These are phyloP conservation scores for Drosophila repletoides DNA, from an alignment of 1,140 invertebrate species.

Conservation along the genomic window DNA sequence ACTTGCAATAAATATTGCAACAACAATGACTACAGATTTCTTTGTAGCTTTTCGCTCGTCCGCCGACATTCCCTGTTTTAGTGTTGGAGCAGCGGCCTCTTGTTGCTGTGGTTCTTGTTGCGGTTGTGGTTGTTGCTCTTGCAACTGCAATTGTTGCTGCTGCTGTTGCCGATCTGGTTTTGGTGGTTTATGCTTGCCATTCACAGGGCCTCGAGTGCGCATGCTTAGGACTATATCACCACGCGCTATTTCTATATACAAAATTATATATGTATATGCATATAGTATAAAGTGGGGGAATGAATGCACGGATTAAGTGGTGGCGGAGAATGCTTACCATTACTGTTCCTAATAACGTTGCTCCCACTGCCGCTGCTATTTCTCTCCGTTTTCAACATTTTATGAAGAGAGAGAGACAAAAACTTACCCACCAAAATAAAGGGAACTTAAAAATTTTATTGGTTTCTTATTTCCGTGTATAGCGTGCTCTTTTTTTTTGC, in stretches of 20 bases:
- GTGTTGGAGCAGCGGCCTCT: constrained; percentile 35
- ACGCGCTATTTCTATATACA: constrained; percentile 3
- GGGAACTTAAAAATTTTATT: too few species aligned
- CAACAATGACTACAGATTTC: constrained; percentile 80
- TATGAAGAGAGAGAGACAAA: too few species aligned
- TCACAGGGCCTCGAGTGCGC: background rate
- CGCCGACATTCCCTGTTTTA: constrained; percentile 70
- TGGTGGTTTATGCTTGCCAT: constrained; percentile 43
- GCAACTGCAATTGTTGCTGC: constrained; percentile 7
- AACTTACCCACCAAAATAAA: too few species aligned
- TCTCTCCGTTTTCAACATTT: too few species aligned
- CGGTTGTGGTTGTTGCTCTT: constrained; percentile 1
- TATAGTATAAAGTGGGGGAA: background rate
- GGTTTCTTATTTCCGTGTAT: too few species aligned
- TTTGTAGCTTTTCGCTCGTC: constrained; percentile 78
- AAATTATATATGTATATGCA: background rate
- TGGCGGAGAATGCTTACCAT: too few species aligned
- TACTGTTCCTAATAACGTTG: too few species aligned
- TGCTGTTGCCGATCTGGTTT: constrained; percentile 12
- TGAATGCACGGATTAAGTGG: too few species aligned
- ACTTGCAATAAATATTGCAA: constrained; percentile 68
- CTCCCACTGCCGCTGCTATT: too few species aligned
- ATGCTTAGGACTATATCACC: constrained; percentile 19
- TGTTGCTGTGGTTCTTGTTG: constrained; percentile 19
- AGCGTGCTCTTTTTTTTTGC: too few species aligned